phyloP scores from a whole-genome alignment of 2,113 vertebrate genomes.

The Strix aluco region DNA sequence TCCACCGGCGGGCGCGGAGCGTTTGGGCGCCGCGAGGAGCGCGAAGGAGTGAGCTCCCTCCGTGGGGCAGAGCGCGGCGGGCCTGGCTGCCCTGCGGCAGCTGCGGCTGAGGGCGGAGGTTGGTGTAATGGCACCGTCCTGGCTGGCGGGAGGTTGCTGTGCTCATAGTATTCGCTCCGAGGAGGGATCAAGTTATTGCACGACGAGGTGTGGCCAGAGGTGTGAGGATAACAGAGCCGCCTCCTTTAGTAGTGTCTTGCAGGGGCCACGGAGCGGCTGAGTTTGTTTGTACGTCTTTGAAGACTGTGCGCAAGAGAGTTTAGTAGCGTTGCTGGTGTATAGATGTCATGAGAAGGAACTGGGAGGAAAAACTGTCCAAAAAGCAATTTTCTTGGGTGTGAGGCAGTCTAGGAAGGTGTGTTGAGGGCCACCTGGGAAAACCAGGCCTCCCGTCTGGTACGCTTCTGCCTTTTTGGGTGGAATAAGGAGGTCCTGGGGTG shows the following conservation, averaged over 20 bases:
- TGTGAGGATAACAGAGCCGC: neutral
- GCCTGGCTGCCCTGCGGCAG: neutral
- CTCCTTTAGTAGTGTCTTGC: too few relatives aligned
- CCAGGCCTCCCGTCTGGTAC: neutral
- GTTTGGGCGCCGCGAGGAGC: too few relatives aligned
- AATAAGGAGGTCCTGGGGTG: neutral
- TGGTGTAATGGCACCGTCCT: neutral
- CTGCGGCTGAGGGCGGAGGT: neutral
- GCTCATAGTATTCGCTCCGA: accelerated
- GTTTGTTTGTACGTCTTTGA: neutral
- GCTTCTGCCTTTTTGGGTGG: neutral
- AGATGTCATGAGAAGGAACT: neutral
- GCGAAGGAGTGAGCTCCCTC: neutral
- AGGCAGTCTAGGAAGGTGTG: neutral
- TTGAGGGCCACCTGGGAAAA: neutral
- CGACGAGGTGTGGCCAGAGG: neutral
- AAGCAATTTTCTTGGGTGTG: accelerated
- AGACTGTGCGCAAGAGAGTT: neutral
- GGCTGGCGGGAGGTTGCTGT: neutral
- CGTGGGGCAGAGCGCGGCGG: neutral
- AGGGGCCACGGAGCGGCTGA: accelerated
- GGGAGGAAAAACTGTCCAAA: neutral
- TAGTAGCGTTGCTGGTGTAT: accelerated
- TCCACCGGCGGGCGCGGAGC: neutral
- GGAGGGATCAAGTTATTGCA: neutral